Evolutionary conservation across 2,888 invertebrate genomes (phyloP), one percentile per base, ranked within the genome.

Genomic region (Mimachlamys varia): DNA sequence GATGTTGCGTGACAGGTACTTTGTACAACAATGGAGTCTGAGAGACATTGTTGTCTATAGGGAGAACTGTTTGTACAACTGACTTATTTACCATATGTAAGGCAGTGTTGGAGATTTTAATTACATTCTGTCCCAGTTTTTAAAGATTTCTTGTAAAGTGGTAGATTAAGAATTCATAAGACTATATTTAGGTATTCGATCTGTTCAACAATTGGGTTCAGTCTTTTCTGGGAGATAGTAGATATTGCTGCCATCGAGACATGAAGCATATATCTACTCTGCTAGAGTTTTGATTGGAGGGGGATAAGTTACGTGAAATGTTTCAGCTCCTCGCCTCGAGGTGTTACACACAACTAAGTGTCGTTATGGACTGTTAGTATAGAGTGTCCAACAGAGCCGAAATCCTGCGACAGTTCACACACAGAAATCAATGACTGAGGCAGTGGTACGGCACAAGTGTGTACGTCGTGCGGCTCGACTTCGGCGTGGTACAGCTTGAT

Each of bases 381-480:
- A 33, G 33, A 76, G 27, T 33, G 76, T 12, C 76, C 76, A 15
- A 62, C 62, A 62, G 62, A 76, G 76, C 33, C 76, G 76, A 76
- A 76, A 76, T 76, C 76, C 76, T 76, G 76, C 76, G 76, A 76
- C 76, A 76, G 33, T 76, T 76, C 76, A 76, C 76, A 76, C 33
- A 76, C 76, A 76, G 76, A 76, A 76, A 76, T 76, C 76, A 76
- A 76, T 76, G 76, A 12, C 33, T 27, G 27, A 76, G 76, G 76
- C 27, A 76, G 33, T 33, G 44, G 76, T 33, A 33, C 27, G 12
- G 33, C 76, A 76, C 33, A 33, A 12, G 76, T 76, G 76, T 76
- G 76, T 33, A 27, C 76, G 76, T 76, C 33, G 33, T 76, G 76
- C 27, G 76, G 76, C 33, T 76, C 44, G 44, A 44, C 76, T 76